phyloP scores from a whole-genome alignment of 37 sponge, comb jelly and placozoan species.

The Aplysina aerophoba region DNA sequence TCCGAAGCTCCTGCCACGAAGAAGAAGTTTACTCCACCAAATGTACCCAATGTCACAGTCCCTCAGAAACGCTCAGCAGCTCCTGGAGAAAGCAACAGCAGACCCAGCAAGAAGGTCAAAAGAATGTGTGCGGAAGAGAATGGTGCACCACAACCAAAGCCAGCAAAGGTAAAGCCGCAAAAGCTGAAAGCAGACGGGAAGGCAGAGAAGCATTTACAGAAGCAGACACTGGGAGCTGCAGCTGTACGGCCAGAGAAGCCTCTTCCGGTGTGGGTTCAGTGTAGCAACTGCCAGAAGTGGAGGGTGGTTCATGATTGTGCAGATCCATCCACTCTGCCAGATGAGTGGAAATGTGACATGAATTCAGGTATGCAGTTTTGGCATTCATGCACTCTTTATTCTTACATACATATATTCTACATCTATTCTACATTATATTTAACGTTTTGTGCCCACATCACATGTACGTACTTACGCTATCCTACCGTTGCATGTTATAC shows the following conservation, averaged over 20 bases:
- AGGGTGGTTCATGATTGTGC: slow-evolving; percentile 43
- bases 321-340: slow-evolving; percentile 62
- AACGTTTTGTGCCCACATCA: background rate
- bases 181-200: background rate
- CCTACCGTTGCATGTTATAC: background rate
- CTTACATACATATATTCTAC: too few species aligned
- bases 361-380: slow-evolving; percentile 48
- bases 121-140: background rate
- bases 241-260: slow-evolving; percentile 9
- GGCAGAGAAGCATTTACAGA: background rate
- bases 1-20: too few species aligned
- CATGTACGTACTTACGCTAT: background rate
- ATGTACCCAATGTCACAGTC: too few species aligned
- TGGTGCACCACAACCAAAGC: background rate
- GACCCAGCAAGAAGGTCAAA: background rate
- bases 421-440: too few species aligned
- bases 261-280: slow-evolving; percentile 79
- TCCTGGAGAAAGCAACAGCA: background rate
- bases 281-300: slow-evolving; percentile 78
- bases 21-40: too few species aligned
- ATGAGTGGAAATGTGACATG: slow-evolving; percentile 71
- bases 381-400: too few species aligned
- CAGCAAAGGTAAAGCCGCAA: background rate
- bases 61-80: background rate
- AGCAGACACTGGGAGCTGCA: background rate